Conservation (phyloP, 2,797 vertebrate genomes). For the Semotilus atromaculatus region DNA sequence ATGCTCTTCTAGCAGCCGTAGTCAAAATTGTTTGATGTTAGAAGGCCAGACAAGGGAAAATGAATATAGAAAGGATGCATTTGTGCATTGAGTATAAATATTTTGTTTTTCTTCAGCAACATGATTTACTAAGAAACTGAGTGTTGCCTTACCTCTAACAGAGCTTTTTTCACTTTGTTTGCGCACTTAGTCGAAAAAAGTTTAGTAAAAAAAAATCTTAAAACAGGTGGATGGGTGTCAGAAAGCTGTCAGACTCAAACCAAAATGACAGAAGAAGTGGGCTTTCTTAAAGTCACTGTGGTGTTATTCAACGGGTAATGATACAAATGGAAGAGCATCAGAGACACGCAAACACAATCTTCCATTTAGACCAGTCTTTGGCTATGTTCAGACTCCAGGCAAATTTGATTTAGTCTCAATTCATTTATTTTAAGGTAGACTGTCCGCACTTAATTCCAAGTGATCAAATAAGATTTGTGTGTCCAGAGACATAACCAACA, state of each 20-base stretch:
- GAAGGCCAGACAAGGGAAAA: not conserved
- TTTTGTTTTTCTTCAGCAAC: not conserved
- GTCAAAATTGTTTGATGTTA: not conserved
- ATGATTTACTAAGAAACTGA: conserved; percentile 8
- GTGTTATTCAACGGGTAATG: not conserved
- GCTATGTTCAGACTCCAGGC: no score
- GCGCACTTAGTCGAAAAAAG: not conserved
- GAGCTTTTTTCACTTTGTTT: not conserved
- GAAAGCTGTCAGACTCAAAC: not conserved
- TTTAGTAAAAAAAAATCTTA: not conserved
- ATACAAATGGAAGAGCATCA: not conserved
- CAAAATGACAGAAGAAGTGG: not conserved
- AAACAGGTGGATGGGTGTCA: not conserved
- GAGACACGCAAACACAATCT: not conserved
- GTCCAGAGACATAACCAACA: no score
- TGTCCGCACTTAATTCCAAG: no score
- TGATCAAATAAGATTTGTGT: no score
- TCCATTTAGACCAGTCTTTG: conserved; percentile 4
- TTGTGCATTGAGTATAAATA: not conserved
- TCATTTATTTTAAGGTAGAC: no score
- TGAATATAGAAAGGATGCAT: not conserved
- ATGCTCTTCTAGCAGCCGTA: not conserved
- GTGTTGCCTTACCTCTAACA: conserved; percentile 3
- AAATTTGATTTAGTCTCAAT: no score
- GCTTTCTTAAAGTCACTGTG: not conserved